phyloP scores from a whole-genome alignment of 1,140 invertebrate genomes.

The Frieseomelitta varia region DNA sequence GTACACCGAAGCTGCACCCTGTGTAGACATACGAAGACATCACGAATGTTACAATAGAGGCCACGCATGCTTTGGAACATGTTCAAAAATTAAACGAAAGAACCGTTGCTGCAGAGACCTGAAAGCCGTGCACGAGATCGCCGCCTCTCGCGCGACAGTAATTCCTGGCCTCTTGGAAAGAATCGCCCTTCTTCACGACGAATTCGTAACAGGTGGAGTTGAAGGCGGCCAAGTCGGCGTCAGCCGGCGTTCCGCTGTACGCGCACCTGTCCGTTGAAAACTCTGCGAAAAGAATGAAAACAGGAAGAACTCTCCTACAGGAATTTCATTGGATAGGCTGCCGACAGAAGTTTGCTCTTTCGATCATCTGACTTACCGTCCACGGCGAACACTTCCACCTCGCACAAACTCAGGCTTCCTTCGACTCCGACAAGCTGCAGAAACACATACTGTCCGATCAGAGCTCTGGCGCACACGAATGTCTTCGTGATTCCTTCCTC shows the following conservation, averaged over 20 bases:
- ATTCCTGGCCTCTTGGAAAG: slow-evolving; percentile 89
- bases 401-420: slow-evolving; percentile 93
- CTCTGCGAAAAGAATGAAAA: slow-evolving; percentile 82
- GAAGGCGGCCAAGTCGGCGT: slow-evolving; percentile 90
- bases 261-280: slow-evolving; percentile 92
- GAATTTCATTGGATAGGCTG: slow-evolving; percentile 1
- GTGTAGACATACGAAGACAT: slow-evolving; percentile 4
- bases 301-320: slow-evolving; percentile 28
- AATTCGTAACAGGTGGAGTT: slow-evolving; percentile 95
- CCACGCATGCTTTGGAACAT: not conserved
- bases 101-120: slow-evolving; percentile 74
- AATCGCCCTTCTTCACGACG: slow-evolving; percentile 89
- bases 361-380: slow-evolving; percentile 85
- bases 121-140: slow-evolving; percentile 90
- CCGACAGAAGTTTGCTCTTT: not conserved
- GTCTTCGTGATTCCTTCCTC: slow-evolving; percentile 95
- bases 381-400: slow-evolving; percentile 95
- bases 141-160: slow-evolving; percentile 90
- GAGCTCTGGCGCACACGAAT: slow-evolving; percentile 91
- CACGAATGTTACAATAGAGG: not conserved
- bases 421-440: slow-evolving; percentile 95
- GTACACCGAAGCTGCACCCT: slow-evolving; percentile 87
- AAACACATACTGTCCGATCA: slow-evolving; percentile 93
- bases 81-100: not conserved
- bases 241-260: slow-evolving; percentile 86